Percentiles rank a stretch among this genome's conserved stretches.
Evolutionary conservation across 2,888 invertebrate species (phyloP).

Genomic region (Leptinotarsa rubiginosa): DNA sequence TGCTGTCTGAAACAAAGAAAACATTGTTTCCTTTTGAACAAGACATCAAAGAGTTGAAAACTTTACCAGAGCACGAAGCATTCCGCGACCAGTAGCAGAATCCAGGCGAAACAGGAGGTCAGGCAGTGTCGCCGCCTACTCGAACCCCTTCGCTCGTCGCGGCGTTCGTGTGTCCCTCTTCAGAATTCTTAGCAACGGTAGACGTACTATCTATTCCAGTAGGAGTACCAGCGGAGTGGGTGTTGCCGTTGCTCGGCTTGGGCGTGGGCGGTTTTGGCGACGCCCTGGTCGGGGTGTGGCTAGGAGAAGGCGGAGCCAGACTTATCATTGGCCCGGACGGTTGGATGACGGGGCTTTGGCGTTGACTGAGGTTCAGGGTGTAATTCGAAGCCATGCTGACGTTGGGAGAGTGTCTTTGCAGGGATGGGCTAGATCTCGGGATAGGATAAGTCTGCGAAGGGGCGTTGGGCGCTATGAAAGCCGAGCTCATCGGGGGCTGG

Average conservation of each 20-base stretch:
- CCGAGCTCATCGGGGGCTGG: slow-evolving; percentile 58
- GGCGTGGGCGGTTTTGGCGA: slow-evolving; percentile 59
- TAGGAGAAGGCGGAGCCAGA: slow-evolving; percentile 51
- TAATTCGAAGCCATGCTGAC: slow-evolving; percentile 56
- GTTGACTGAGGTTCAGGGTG: slow-evolving; percentile 60
- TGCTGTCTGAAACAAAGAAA: slow-evolving; percentile 73
- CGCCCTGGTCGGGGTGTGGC: slow-evolving; percentile 49
- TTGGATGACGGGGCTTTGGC: slow-evolving; percentile 64
- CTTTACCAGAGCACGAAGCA: slow-evolving; percentile 63
- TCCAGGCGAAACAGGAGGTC: slow-evolving; percentile 63
- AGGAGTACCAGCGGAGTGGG: slow-evolving; percentile 24
- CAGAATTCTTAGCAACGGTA: slow-evolving; percentile 31
- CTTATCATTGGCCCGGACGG: slow-evolving; percentile 63
- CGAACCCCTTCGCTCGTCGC: slow-evolving; percentile 63
- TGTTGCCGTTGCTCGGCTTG: slow-evolving; percentile 30
- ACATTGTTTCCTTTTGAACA: slow-evolving; percentile 21
- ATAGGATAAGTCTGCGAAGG: slow-evolving; percentile 56
- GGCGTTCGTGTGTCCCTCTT: slow-evolving; percentile 33
- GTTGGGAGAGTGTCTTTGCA: slow-evolving; percentile 70
- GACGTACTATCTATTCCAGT: slow-evolving; percentile 19
- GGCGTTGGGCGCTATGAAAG: slow-evolving; percentile 58
- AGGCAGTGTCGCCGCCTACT: slow-evolving; percentile 65
- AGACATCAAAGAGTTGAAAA: not conserved
- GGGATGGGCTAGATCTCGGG: slow-evolving; percentile 69
- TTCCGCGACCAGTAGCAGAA: slow-evolving; percentile 61